Conservation (phyloP, 92 coral and sea anemone species). For the Zoanthus gigantus region DNA sequence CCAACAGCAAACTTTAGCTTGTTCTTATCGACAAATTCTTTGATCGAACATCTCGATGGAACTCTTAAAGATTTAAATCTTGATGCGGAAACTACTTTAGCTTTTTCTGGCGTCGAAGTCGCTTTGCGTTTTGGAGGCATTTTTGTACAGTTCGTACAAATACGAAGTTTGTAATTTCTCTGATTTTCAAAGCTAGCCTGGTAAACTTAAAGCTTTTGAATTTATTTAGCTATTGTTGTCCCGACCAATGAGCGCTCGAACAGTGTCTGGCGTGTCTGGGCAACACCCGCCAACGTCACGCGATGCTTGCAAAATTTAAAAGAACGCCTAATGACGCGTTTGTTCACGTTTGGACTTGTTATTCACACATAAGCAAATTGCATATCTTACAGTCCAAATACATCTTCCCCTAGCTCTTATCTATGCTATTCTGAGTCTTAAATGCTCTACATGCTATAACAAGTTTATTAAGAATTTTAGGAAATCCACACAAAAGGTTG, state of each 20-base stretch:
- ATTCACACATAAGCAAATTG: no score
- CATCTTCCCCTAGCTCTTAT: no score
- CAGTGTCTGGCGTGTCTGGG: constrained; percentile 4
- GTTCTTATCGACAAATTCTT: constrained; percentile 85
- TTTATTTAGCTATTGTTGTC: neutral
- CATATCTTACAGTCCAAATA: no score
- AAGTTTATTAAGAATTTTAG: no score
- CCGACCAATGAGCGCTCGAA: constrained; percentile 23
- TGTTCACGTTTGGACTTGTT: no score
- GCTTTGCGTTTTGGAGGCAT: constrained; percentile 83
- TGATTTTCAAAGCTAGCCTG: neutral
- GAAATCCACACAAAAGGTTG: no score
- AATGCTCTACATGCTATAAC: no score
- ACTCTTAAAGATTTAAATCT: constrained; percentile 84
- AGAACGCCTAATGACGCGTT: no score
- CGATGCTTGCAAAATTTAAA: neutral
- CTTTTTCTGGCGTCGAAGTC: constrained; percentile 56
- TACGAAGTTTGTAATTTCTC: neutral
- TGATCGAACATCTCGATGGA: constrained; percentile 71
- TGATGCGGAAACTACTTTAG: constrained; percentile 66
- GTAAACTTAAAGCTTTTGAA: neutral
- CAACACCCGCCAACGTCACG: constrained; percentile 15
- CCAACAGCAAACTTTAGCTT: constrained; percentile 88
- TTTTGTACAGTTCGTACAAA: neutral
- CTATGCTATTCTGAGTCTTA: no score